Evolutionary conservation across 1,140 invertebrate species (phyloP).

Genomic region (Zaprionus gabonicus): DNA sequence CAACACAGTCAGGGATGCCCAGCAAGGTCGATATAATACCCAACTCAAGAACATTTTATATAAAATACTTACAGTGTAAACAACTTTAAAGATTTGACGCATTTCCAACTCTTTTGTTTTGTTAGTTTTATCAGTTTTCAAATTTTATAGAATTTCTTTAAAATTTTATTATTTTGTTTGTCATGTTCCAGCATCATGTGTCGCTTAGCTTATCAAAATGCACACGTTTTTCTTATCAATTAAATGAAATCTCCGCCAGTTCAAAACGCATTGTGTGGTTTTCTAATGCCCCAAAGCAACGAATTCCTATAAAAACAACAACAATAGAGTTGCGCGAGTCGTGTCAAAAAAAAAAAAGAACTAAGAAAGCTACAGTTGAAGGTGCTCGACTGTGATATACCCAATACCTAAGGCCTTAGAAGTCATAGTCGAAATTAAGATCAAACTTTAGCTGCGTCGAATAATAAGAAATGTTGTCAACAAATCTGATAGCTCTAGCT

Average conservation of each 20-base stretch:
- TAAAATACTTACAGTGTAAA: not conserved
- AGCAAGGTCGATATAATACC: slow-evolving; percentile 3
- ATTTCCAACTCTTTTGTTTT: too few species aligned
- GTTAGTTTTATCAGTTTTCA: not conserved
- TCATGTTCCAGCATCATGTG: slow-evolving; percentile 12
- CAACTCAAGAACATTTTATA: not conserved
- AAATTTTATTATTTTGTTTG: not conserved
- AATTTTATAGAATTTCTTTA: not conserved
- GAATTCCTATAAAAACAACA: slow-evolving; percentile 35
- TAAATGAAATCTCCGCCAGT: slow-evolving; percentile 66
- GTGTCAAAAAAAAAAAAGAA: slow-evolving; percentile 58
- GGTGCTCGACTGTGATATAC: too few species aligned
- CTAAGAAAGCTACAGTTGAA: not conserved
- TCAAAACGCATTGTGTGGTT: slow-evolving; percentile 51
- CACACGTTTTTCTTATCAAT: slow-evolving; percentile 70
- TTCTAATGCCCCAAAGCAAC: slow-evolving; percentile 54
- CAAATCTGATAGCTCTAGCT: too few species aligned
- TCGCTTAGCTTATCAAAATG: slow-evolving; percentile 27
- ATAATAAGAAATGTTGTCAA: too few species aligned
- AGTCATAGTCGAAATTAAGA: too few species aligned
- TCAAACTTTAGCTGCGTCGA: too few species aligned
- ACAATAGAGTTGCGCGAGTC: slow-evolving; percentile 65
- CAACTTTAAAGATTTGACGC: too few species aligned
- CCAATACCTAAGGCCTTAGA: too few species aligned
- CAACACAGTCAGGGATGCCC: slow-evolving; percentile 13